These are phyloP conservation scores for Aelia acuminata DNA, from an alignment of 2,888 invertebrate genomes.

Conservation along the genomic window DNA sequence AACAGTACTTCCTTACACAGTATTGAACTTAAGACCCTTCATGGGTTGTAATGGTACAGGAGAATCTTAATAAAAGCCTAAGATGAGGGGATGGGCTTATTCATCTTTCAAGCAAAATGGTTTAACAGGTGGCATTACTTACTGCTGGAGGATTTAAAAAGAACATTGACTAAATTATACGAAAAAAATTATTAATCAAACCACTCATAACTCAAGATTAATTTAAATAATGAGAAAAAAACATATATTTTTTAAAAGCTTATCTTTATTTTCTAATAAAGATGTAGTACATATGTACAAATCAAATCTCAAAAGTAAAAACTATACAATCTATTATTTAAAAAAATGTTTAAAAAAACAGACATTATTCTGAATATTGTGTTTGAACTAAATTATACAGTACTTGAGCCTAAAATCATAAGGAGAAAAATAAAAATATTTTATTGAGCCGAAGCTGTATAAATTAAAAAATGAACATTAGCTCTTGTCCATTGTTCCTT, in stretches of 20 bases:
- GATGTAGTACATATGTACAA: slow-evolving; percentile 15
- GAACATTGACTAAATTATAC: background rate
- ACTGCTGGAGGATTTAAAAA: background rate
- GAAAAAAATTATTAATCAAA: background rate
- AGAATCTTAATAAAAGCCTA: too few species aligned
- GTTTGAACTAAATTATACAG: background rate
- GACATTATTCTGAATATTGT: background rate
- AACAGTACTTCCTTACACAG: too few species aligned
- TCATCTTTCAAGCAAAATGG: too few species aligned
- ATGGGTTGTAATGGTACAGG: too few species aligned
- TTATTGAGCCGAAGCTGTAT: background rate
- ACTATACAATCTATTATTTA: background rate
- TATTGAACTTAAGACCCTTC: too few species aligned
- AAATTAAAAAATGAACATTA: background rate
- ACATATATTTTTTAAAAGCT: background rate
- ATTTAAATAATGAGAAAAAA: background rate
- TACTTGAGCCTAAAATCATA: background rate
- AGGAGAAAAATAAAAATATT: slow-evolving; percentile 5
- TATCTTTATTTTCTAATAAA: background rate
- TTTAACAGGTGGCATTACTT: background rate
- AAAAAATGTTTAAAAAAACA: background rate
- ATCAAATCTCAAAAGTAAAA: background rate
- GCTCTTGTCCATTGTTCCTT: background rate
- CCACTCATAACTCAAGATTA: too few species aligned
- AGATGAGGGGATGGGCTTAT: too few species aligned